Base-by-base conservation (phyloP, 2,113 vertebrate genomes). In the Tupaia tana region DNA sequence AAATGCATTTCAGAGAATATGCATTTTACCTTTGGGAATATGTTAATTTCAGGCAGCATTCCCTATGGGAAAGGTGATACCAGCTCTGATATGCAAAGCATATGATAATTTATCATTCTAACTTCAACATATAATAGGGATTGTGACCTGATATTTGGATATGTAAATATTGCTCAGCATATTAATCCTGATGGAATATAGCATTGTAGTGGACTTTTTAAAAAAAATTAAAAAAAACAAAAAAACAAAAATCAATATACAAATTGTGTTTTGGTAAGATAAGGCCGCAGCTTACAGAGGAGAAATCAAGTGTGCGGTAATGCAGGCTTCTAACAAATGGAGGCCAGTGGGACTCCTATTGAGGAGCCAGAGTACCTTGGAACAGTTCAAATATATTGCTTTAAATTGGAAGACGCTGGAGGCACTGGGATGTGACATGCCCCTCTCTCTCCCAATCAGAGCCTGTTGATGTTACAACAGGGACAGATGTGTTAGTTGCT, bases 1-100 rank as follows among this genome's bases (percentile, higher is more conserved):
- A 98, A 98, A 98, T 98, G 98, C 98, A 98, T 98, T 98, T 99
- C 98, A 98, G 96, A 98, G 97, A 98, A 98, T 98, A 98, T 98
- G 98, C 98, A 98, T 98, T 99, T 99, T 98, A 98, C 98, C 98
- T 98, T 98, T 98, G 98, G 98, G 98, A 98, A 99, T 99, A 98
- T 98, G 98, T 97, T 98, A 98, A 99, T 98, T 99, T 98, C 98
- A 98, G 98, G 98, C 98, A 98, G 98, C 98, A 98, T 99, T 99
- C 98, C 98, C 98, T 99, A 99, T 98, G 98, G 98, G 98, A 99
- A 99, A 98, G 98, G 98, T 98, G 98, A 98, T 98, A 99, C 98
- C 98, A 99, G 98, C 98, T 99, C 98, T 98, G 98, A 98, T 98
- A 98, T 99, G 98, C 98, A 99, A 99, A 99, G 98, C 98, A 99